phyloP scores from a whole-genome alignment of 1,140 invertebrate species.

The Bombus superbus region DNA sequence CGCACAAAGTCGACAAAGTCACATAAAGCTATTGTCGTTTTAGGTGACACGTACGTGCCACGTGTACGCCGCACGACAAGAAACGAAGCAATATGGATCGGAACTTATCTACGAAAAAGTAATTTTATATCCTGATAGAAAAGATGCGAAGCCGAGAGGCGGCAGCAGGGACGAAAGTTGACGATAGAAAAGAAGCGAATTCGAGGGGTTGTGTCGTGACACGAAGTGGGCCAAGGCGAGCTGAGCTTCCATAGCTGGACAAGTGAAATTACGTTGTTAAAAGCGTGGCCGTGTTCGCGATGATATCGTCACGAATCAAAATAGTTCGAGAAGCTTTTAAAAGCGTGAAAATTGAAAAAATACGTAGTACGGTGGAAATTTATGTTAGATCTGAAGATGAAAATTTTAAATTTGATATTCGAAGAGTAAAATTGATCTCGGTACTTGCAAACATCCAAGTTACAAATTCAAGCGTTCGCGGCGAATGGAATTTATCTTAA shows the following conservation, averaged over 20 bases:
- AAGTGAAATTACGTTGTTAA: conserved; percentile 5
- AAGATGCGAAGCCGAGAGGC: not conserved
- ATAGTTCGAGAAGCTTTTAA: too few species aligned
- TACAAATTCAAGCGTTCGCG: too few species aligned
- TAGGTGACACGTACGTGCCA: conserved; percentile 79
- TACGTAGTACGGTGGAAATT: not conserved
- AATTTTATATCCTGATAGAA: conserved; percentile 27
- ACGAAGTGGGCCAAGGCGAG: not conserved
- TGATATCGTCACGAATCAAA: not conserved
- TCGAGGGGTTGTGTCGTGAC: conserved; percentile 7
- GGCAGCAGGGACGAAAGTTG: not conserved
- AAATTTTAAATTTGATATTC: not conserved
- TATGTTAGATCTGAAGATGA: not conserved
- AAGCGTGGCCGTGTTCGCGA: not conserved
- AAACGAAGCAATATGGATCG: not conserved
- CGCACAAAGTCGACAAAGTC: conserved; percentile 36
- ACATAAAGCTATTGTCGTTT: conserved; percentile 80
- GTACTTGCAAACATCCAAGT: too few species aligned
- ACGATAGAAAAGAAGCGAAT: not conserved
- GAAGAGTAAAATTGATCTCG: not conserved
- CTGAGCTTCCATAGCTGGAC: not conserved
- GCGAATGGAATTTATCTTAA: too few species aligned
- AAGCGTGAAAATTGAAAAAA: not conserved
- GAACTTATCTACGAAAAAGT: not conserved
- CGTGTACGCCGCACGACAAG: conserved; percentile 69